These are phyloP conservation scores for Diaphora mendica DNA, from an alignment of 2,888 invertebrate species.

Conservation along the genomic window DNA sequence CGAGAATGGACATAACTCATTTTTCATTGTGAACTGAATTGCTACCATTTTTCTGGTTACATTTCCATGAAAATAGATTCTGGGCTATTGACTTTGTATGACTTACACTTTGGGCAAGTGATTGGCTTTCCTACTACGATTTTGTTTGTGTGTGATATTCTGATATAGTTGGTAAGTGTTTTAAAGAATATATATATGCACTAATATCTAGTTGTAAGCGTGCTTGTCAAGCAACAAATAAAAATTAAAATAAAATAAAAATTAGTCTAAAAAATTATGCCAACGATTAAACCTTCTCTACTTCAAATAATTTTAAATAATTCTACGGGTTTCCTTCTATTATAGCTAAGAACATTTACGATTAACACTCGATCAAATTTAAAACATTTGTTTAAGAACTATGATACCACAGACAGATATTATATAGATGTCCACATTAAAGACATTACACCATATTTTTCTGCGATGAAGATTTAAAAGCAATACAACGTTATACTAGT, in stretches of 20 bases:
- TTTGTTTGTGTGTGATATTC: background rate
- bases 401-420: background rate
- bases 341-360: background rate
- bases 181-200: background rate
- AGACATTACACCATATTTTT: background rate
- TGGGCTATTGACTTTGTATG: background rate
- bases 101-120: background rate
- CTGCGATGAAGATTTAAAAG: background rate
- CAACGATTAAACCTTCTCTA: too few relatives aligned
- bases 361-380: background rate
- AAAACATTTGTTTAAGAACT: background rate
- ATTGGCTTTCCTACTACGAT: background rate
- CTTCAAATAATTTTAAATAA: too few relatives aligned
- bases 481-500: background rate
- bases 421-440: background rate
- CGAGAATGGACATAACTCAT: background rate
- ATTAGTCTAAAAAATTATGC: too few relatives aligned
- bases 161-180: background rate
- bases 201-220: background rate
- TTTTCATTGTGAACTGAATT: background rate
- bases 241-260: too few relatives aligned
- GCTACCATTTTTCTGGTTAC: background rate
- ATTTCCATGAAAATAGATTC: background rate
- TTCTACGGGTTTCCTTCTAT: background rate
- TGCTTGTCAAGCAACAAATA: background rate